Base-by-base conservation (phyloP, 1,140 invertebrate genomes). In the Dysdera silvatica region DNA sequence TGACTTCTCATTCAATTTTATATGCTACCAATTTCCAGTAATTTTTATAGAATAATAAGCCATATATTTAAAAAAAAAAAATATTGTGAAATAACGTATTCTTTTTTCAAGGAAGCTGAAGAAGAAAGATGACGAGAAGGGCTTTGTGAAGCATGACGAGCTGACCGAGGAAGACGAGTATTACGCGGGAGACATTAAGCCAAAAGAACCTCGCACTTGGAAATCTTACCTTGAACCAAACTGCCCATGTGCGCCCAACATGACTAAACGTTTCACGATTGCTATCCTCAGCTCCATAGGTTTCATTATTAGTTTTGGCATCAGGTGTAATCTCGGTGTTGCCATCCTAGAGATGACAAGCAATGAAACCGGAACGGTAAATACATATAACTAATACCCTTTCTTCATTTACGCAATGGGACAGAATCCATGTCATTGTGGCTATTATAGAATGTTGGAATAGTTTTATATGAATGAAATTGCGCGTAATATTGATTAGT, bases 291-390 rank as follows among this genome's bases (percentile, higher is more conserved):
- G 87, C 26, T 91, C 89, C 73, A 73, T 93, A 74, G 89, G 92
- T 65, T 95, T 95, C 75, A 82, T 94, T 71, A 94, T 95, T 71
- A 90, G 89, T 70, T 94, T 95, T 72, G 91, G 91, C 12, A 94
- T 95, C 84, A 82, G 95, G 51, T 94, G 90, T 77, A 98, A 97
- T 76, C 90, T 98, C 88, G 91, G 93, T 14, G 92, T 97, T 74
- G 93, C 94, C 16, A 93, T 96, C 72, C 81, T 96, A 35, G 82
- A 84, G 66, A 84, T 84, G 83, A 78, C 78, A 66, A 80, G 79
- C 73, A 71, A 80, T 63, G 70, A 72, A 6, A 80, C 76, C 4
- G 63, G 66, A 16, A 65, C 68, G 28, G 61, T 70, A 56, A 68
- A 71, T 60, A 5, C 56, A 7, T 28, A 47, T n/a, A 12, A 7